Percentiles rank a stretch among this genome's conserved stretches.
phyloP scores from a whole-genome alignment of 2,113 vertebrate genomes.

The Ascaphus truei region DNA sequence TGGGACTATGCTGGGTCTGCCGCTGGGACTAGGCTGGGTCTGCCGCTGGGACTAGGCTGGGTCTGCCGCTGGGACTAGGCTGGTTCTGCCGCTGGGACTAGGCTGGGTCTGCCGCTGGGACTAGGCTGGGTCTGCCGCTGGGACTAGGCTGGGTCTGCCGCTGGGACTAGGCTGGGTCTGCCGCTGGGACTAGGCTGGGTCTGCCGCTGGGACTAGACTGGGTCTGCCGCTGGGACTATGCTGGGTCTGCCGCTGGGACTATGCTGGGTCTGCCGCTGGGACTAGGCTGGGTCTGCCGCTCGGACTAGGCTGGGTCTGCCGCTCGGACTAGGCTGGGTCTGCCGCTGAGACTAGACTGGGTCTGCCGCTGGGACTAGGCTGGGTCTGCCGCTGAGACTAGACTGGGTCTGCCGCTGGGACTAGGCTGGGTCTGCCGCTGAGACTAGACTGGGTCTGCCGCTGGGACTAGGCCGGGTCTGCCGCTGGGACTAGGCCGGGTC shows the following conservation, averaged over 20 bases:
- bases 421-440: background rate
- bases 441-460: fast-evolving
- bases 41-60: too few species aligned
- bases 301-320: background rate
- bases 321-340: too few species aligned
- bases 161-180: background rate
- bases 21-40: background rate
- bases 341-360: background rate
- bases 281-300: background rate
- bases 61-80: background rate
- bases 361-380: background rate
- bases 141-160: background rate
- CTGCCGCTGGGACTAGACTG: background rate
- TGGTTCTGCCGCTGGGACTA: background rate
- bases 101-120: too few species aligned
- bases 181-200: too few species aligned
- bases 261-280: background rate
- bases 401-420: background rate
- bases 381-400: too few species aligned
- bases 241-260: too few species aligned
- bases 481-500: background rate
- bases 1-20: background rate
- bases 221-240: background rate
- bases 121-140: background rate
- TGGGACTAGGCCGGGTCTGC: background rate